Conservation (phyloP, 2,797 vertebrate species). For the Miopithecus talapoin region DNA sequence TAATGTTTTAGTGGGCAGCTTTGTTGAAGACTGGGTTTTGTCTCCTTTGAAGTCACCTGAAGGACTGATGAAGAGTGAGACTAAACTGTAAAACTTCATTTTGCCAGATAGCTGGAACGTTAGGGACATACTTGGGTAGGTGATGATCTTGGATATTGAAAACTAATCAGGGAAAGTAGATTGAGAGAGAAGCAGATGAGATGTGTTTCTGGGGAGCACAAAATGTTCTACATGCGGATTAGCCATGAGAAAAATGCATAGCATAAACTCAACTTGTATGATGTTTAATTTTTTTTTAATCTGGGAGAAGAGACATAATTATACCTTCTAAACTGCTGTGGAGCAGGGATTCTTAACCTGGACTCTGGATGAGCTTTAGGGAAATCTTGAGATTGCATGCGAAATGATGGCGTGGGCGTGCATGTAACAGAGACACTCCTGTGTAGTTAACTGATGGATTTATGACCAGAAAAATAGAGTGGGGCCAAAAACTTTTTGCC, state of each 20-base stretch:
- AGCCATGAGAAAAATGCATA: not conserved
- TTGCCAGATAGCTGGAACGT: conserved; percentile 3
- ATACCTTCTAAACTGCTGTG: not conserved
- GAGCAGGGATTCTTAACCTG: conserved; percentile 9
- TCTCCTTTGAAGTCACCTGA: conserved; percentile 18
- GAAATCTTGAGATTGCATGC: not conserved
- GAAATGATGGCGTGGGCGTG: not conserved
- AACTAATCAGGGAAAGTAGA: conserved; percentile 43
- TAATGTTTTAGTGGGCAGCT: not conserved
- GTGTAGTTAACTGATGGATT: not conserved
- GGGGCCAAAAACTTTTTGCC: not conserved
- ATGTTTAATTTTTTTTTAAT: not conserved
- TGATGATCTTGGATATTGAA: conserved; percentile 46
- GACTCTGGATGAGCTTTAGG: not conserved
- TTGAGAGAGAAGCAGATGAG: conserved; percentile 14
- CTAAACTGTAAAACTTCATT: not conserved
- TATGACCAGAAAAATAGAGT: not conserved
- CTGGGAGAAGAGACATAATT: conserved; percentile 3
- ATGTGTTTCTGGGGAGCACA: conserved; percentile 19
- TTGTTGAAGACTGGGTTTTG: not conserved
- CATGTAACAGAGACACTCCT: not conserved
- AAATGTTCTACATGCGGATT: not conserved
- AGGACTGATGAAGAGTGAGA: conserved; percentile 33
- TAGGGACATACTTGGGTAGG: not conserved
- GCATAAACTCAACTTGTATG: not conserved